A percentile compares a stretch with the other conserved stretches of the same genome.
Conservation (phyloP, 2,888 invertebrate genomes). For the Papilio gigon region DNA sequence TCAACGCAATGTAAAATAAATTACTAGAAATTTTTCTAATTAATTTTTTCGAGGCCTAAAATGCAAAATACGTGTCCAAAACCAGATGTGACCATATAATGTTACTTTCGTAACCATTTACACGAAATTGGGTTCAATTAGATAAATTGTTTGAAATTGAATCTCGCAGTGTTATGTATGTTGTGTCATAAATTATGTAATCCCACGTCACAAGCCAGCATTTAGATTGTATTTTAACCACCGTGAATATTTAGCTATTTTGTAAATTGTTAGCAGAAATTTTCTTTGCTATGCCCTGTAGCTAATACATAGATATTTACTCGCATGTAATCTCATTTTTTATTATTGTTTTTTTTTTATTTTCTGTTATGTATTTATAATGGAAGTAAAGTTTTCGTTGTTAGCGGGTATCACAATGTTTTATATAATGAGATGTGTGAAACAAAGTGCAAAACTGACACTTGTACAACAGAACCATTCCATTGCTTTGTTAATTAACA, state of each 20-base stretch:
- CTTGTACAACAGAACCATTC: slow-evolving; percentile 62
- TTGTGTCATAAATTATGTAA: slow-evolving; percentile 43
- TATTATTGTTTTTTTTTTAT: slow-evolving; percentile 49
- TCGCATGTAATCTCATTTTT: slow-evolving; percentile 72
- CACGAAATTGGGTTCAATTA: slow-evolving; percentile 45
- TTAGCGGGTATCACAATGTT: slow-evolving; percentile 41
- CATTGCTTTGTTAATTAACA: slow-evolving; percentile 50
- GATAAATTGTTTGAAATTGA: slow-evolving; percentile 50
- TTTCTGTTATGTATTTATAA: slow-evolving; percentile 50
- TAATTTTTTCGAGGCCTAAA: slow-evolving; percentile 29
- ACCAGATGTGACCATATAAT: slow-evolving; percentile 31
- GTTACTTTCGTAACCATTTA: slow-evolving; percentile 32
- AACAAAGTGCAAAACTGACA: slow-evolving; percentile 50
- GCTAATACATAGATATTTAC: slow-evolving; percentile 51
- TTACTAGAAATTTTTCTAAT: background rate
- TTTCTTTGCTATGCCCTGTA: slow-evolving; percentile 34
- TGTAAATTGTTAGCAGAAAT: slow-evolving; percentile 41
- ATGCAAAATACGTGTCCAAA: slow-evolving; percentile 7
- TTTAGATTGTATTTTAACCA: slow-evolving; percentile 48
- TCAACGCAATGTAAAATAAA: background rate
- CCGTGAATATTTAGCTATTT: slow-evolving; percentile 43
- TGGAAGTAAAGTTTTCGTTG: slow-evolving; percentile 44
- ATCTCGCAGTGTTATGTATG: slow-evolving; percentile 49
- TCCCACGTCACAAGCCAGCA: slow-evolving; percentile 44
- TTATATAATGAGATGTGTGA: slow-evolving; percentile 69